Evolutionary conservation across 2,888 invertebrate species (phyloP).

Genomic region (Serripes groenlandicus): DNA sequence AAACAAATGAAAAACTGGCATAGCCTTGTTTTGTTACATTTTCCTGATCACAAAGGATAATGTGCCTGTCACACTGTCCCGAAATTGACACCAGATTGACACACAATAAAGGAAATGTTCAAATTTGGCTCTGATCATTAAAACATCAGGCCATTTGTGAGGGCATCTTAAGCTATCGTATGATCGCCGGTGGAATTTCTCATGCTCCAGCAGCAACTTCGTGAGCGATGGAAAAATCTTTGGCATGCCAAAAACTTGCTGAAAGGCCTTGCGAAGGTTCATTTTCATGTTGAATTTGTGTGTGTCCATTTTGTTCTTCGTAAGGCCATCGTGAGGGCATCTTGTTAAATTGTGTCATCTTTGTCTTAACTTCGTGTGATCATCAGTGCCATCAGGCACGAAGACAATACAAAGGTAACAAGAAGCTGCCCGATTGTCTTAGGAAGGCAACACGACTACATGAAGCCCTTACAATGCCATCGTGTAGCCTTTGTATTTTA

Average conservation of each 20-base stretch:
- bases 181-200: background rate
- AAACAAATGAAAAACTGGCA: too few relatives aligned
- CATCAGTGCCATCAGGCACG: conserved; percentile 34
- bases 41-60: background rate
- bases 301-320: conserved; percentile 12
- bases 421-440: conserved; percentile 35
- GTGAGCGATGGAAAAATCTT: background rate
- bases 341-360: conserved; percentile 10
- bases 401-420: conserved; percentile 40
- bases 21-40: too few relatives aligned
- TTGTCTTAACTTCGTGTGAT: conserved; percentile 17
- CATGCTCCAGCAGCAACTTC: too few relatives aligned
- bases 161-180: background rate
- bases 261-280: conserved; percentile 11
- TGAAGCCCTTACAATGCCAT: conserved; percentile 34
- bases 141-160: background rate
- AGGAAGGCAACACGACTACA: conserved; percentile 34
- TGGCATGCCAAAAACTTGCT: conserved; percentile 14
- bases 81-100: background rate
- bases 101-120: background rate
- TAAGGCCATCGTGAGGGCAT: background rate
- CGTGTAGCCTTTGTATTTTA: conserved; percentile 23
- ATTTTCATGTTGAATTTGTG: conserved; percentile 25
- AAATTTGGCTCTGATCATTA: background rate
- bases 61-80: background rate